Evolutionary conservation across 2,113 vertebrate species (phyloP).

Genomic region (Himantopus leucocephalus): DNA sequence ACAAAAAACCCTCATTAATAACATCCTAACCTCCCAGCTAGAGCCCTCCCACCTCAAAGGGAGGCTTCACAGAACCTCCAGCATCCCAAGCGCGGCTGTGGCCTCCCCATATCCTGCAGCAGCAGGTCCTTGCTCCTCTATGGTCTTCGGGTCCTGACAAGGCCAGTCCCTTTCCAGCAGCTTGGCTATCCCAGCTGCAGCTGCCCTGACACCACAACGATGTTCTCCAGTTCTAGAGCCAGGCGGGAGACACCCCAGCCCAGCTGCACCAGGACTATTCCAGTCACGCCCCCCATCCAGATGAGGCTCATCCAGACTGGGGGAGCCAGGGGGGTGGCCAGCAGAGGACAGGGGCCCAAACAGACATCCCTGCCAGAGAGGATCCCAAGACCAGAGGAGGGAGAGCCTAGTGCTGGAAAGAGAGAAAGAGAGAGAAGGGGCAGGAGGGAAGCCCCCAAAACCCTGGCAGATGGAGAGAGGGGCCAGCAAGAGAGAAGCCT

Average conservation of each 20-base stretch:
- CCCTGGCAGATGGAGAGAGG: neutral
- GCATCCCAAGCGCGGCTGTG: neutral
- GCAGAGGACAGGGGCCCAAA: no score
- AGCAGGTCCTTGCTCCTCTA: neutral
- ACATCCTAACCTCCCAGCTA: neutral
- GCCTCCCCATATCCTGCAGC: neutral
- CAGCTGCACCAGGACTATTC: neutral
- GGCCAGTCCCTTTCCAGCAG: neutral
- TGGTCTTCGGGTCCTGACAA: neutral
- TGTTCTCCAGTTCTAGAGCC: neutral
- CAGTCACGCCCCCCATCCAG: neutral
- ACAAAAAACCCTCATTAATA: neutral
- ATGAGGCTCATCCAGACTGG: neutral
- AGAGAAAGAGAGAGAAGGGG: neutral
- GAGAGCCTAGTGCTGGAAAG: neutral
- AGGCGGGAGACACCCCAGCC: neutral
- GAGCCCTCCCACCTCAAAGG: neutral
- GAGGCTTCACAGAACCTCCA: neutral
- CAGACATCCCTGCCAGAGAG: neutral
- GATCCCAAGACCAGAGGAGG: neutral
- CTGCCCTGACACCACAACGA: neutral
- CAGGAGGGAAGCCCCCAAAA: neutral
- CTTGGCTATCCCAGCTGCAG: neutral
- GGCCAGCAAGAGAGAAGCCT: neutral
- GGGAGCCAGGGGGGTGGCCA: neutral